A percentile compares a stretch with the other conserved stretches of the same genome.
Conservation (phyloP, 2,888 invertebrate genomes). For the Heteropelma amictum region DNA sequence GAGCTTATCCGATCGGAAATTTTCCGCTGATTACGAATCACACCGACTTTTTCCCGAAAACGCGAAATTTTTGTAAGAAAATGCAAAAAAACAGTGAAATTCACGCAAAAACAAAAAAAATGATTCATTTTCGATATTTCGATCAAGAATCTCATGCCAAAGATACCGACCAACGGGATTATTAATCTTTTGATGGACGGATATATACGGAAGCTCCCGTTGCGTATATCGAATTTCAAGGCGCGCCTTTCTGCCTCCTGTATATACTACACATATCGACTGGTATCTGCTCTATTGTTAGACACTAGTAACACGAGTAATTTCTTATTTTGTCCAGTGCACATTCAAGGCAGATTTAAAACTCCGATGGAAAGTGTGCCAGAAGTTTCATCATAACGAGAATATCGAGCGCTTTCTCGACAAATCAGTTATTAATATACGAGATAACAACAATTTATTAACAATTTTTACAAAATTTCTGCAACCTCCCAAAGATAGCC, state of each 20-base stretch:
- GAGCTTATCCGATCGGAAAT: too few species aligned
- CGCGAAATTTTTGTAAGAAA: too few species aligned
- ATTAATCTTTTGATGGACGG: conserved; percentile 63
- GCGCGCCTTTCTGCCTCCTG: conserved; percentile 59
- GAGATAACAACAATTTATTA: too few species aligned
- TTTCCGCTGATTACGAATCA: too few species aligned
- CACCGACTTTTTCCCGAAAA: too few species aligned
- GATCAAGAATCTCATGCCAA: conserved; percentile 19
- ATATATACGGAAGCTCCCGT: conserved; percentile 60
- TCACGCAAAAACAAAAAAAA: too few species aligned
- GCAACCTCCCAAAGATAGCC: too few species aligned
- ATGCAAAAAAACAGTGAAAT: too few species aligned
- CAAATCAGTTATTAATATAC: too few species aligned
- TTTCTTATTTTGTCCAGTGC: neutral
- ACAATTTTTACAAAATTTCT: too few species aligned
- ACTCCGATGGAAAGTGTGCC: neutral
- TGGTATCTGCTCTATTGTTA: conserved; percentile 62
- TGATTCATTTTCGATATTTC: neutral
- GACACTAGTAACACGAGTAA: conserved; percentile 1
- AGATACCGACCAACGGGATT: conserved; percentile 36
- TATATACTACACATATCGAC: too few species aligned
- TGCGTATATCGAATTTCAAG: conserved; percentile 68
- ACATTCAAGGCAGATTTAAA: neutral
- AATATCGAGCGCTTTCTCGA: too few species aligned
- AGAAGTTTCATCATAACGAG: neutral